These are phyloP conservation scores for Drosophila picticornis DNA, from an alignment of 2,888 invertebrate species.

Conservation along the genomic window DNA sequence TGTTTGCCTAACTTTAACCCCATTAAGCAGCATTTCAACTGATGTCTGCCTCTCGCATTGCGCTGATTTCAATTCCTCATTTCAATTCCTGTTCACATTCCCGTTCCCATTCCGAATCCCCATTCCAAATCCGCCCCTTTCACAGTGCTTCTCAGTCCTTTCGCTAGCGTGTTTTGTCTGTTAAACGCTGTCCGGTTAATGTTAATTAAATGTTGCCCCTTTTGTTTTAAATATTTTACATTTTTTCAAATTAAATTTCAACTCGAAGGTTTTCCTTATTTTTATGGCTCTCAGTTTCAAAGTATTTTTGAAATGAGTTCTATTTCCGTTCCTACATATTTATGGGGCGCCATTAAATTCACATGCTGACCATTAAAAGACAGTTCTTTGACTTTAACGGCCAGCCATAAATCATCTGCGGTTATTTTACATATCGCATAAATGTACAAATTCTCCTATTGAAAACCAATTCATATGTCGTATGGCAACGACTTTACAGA, in stretches of 20 bases:
- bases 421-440: slow-evolving; percentile 43
- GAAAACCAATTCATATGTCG: slow-evolving; percentile 53
- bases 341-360: slow-evolving; percentile 60
- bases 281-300: slow-evolving; percentile 21
- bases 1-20: slow-evolving; percentile 68
- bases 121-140: slow-evolving; percentile 2
- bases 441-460: slow-evolving; percentile 29
- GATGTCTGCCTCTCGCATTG: slow-evolving; percentile 41
- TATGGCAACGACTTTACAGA: slow-evolving; percentile 25
- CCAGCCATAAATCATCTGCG: slow-evolving; percentile 54
- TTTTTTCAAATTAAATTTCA: slow-evolving; percentile 32
- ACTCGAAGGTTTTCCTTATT: slow-evolving; percentile 26
- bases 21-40: slow-evolving; percentile 54
- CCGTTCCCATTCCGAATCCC: slow-evolving; percentile 1
- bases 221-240: slow-evolving; percentile 1
- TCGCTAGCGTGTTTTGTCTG: slow-evolving; percentile 22
- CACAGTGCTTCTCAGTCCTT: slow-evolving; percentile 29
- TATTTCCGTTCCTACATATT: slow-evolving; percentile 70
- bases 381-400: slow-evolving; percentile 44
- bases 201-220: slow-evolving; percentile 54
- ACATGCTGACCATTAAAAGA: slow-evolving; percentile 40
- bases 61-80: slow-evolving; percentile 49
- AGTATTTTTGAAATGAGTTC: slow-evolving; percentile 61
- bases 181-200: slow-evolving; percentile 23
- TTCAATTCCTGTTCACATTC: slow-evolving; percentile 45